phyloP scores from a whole-genome alignment of 2,113 vertebrate species.

The Henicopernis longicauda region DNA sequence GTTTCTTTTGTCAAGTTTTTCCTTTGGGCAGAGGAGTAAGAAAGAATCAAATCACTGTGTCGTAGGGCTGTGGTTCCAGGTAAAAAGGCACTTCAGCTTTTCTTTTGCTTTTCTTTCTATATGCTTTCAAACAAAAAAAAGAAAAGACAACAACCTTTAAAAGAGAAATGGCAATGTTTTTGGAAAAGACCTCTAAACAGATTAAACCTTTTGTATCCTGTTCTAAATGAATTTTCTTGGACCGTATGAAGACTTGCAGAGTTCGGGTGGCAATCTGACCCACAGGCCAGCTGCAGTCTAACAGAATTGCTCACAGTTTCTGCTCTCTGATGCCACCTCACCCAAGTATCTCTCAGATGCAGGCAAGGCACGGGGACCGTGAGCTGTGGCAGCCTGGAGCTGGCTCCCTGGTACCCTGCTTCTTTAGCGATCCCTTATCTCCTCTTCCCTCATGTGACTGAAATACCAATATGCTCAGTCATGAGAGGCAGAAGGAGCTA shows the following conservation, averaged over 20 bases:
- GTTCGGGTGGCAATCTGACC: neutral
- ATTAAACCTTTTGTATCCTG: neutral
- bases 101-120: neutral
- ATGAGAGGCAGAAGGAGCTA: neutral
- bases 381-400: neutral
- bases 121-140: neutral
- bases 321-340: neutral
- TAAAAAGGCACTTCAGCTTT: neutral
- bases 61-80: neutral
- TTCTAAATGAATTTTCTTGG: neutral
- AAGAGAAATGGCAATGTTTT: neutral
- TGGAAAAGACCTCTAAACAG: neutral
- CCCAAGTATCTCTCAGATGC: neutral
- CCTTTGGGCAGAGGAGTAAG: neutral
- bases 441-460: neutral
- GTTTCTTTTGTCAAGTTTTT: neutral
- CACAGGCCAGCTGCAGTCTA: neutral
- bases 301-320: neutral
- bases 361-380: neutral
- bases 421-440: neutral
- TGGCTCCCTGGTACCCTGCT: neutral
- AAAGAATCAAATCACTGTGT: neutral
- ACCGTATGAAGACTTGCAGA: neutral
- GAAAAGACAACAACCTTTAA: neutral
- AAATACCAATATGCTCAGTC: neutral